A percentile compares a stretch with the other conserved stretches of the same genome.
Evolutionary conservation across 1,140 invertebrate species (phyloP).

Genomic region (Drosophila truncata): DNA sequence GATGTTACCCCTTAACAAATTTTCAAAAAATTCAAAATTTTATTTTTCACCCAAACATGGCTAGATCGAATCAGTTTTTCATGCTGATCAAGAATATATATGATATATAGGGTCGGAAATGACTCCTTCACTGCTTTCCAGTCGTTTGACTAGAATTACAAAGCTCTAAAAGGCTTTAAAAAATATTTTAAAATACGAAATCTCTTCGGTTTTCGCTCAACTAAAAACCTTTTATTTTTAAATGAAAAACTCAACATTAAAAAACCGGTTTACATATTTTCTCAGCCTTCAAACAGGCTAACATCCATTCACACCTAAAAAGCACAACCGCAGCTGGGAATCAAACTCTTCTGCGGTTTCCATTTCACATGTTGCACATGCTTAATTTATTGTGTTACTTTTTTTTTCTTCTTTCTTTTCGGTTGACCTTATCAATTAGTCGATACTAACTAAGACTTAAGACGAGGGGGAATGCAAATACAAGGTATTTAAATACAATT

Average conservation of each 20-base stretch:
- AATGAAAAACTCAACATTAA: not conserved
- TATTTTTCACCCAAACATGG: rapidly evolving
- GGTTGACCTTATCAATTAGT: constrained; percentile 32
- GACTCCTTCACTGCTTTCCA: not conserved
- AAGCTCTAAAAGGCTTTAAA: not conserved
- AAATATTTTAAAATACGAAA: no score
- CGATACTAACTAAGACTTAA: constrained; percentile 51
- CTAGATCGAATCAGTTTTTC: not conserved
- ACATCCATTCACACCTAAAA: not conserved
- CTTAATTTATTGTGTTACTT: constrained; percentile 20
- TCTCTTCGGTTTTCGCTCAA: not conserved
- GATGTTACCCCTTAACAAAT: not conserved
- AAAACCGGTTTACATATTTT: no score
- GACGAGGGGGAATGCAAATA: constrained; percentile 30
- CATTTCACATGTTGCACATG: constrained; percentile 26
- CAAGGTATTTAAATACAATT: constrained; percentile 54
- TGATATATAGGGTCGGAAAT: not conserved
- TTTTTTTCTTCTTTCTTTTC: constrained; percentile 1
- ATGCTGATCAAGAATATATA: constrained; percentile 7
- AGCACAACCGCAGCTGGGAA: constrained; percentile 14
- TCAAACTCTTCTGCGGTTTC: constrained; percentile 36
- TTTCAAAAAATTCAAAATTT: not conserved
- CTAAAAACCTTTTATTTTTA: not conserved
- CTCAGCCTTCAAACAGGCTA: not conserved
- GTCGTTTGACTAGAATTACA: not conserved